Conservation (phyloP, 2,888 invertebrate species). For the Artemia sp. region DNA sequence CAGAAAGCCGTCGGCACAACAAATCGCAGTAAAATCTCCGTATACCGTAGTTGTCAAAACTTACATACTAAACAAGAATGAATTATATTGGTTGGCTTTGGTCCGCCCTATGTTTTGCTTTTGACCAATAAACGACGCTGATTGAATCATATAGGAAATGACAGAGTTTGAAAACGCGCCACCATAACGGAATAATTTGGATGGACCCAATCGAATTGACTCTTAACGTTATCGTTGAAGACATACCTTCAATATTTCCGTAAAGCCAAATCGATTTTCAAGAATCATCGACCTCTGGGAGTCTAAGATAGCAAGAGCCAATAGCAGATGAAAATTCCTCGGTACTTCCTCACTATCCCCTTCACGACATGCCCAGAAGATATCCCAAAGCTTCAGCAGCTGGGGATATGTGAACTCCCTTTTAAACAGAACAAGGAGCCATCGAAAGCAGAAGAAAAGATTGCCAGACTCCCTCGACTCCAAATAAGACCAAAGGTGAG, state of each 20-base stretch:
- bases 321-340: conserved; percentile 73
- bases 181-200: too few species aligned
- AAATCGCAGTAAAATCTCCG: too few species aligned
- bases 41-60: too few species aligned
- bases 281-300: conserved; percentile 72
- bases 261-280: conserved; percentile 78
- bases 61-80: too few species aligned
- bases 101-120: too few species aligned
- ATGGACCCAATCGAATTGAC: too few species aligned
- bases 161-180: too few species aligned
- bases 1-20: too few species aligned
- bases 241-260: conserved; percentile 76
- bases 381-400: conserved; percentile 84
- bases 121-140: too few species aligned
- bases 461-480: conserved; percentile 74
- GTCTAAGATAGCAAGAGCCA: conserved; percentile 82
- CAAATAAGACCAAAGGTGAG: conserved; percentile 67
- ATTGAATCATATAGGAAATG: too few species aligned
- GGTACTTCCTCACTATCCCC: conserved; percentile 11
- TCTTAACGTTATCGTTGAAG: too few species aligned
- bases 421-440: conserved; percentile 90
- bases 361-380: conserved; percentile 32
- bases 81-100: too few species aligned
- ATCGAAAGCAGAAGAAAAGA: conserved; percentile 98
- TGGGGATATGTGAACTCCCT: conserved; percentile 74